phyloP scores from a whole-genome alignment of 1,140 invertebrate species.

The Ladona fulva region DNA sequence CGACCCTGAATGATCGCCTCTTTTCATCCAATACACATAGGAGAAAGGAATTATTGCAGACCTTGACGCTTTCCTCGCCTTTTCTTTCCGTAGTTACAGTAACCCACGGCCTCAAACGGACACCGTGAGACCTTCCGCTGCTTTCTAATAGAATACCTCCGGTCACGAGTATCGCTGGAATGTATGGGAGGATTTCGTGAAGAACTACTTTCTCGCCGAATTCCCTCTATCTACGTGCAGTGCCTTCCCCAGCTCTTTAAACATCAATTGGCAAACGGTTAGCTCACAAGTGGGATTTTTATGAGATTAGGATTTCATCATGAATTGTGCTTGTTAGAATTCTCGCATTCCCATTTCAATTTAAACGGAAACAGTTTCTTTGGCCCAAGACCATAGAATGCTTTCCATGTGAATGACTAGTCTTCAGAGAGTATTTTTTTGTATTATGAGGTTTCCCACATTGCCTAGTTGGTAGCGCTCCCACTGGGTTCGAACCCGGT shows the following conservation, averaged over 20 bases:
- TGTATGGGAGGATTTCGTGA: constrained; percentile 3
- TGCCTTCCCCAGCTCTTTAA: not conserved
- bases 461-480: too few relatives aligned
- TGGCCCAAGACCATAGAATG: too few relatives aligned
- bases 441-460: too few relatives aligned
- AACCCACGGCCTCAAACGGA: not conserved
- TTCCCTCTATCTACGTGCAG: not conserved
- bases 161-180: not conserved
- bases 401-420: too few relatives aligned
- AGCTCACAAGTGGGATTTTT: too few relatives aligned
- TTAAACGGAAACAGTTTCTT: too few relatives aligned
- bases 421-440: too few relatives aligned
- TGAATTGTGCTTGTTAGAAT: too few relatives aligned
- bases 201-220: not conserved
- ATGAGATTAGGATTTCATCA: too few relatives aligned
- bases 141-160: not conserved
- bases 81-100: not conserved
- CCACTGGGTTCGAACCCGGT: too few relatives aligned
- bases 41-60: not conserved
- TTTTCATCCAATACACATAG: not conserved
- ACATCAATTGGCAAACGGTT: too few relatives aligned
- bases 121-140: not conserved
- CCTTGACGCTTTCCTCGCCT: not conserved
- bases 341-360: too few relatives aligned
- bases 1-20: not conserved